Conservation (phyloP, 2,888 invertebrate genomes). For the Melitaea athalia region DNA sequence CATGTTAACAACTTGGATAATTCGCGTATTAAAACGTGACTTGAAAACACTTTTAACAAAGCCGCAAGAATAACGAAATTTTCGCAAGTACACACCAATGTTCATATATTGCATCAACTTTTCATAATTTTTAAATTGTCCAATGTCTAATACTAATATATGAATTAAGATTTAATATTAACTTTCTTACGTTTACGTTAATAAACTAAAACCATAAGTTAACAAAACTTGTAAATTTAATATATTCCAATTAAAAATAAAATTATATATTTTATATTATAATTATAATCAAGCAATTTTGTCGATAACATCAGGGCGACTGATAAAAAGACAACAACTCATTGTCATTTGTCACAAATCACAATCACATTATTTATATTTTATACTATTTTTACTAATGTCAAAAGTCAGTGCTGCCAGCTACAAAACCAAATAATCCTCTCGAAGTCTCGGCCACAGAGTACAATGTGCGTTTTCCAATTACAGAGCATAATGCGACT, state of each 20-base stretch:
- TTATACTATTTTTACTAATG: conserved; percentile 7
- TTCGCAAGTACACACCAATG: conserved; percentile 39
- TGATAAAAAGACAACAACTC: conserved; percentile 13
- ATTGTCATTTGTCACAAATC: too few species aligned
- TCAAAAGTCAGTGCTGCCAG: conserved; percentile 1
- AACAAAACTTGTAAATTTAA: background rate
- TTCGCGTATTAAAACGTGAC: conserved; percentile 45
- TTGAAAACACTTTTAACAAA: conserved; percentile 46
- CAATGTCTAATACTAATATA: background rate
- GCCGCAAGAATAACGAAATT: conserved; percentile 42
- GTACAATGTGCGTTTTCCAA: too few species aligned
- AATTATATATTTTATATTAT: background rate
- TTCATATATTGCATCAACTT: conserved; percentile 40
- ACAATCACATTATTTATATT: conserved; percentile 4
- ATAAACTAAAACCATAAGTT: background rate
- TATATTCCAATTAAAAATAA: background rate
- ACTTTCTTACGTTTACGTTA: background rate
- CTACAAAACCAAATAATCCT: background rate
- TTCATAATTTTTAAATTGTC: background rate
- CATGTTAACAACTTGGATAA: conserved; percentile 83
- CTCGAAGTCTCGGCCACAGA: too few species aligned
- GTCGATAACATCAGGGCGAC: background rate
- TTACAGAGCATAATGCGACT: too few species aligned
- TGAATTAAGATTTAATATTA: background rate
- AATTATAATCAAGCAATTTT: background rate